These are phyloP conservation scores for Oreocharis arfaki DNA, from an alignment of 2,113 vertebrate species.

Conservation along the genomic window DNA sequence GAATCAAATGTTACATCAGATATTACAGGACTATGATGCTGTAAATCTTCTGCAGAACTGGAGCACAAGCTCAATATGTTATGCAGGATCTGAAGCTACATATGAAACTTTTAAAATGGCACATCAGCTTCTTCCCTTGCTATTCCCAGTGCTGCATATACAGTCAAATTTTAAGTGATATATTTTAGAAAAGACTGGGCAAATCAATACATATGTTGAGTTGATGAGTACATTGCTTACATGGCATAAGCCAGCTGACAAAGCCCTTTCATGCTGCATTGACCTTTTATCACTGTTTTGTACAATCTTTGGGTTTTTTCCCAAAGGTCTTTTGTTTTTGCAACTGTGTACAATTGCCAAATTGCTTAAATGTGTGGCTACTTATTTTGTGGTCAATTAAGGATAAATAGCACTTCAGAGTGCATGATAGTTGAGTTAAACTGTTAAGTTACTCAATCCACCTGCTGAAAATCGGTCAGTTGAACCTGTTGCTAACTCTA, in stretches of 20 bases:
- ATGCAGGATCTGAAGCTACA: not conserved
- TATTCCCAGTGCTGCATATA: not conserved
- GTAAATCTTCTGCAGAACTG: not conserved
- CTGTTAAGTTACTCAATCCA: not conserved
- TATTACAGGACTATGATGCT: not conserved
- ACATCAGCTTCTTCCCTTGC: not conserved
- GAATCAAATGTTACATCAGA: not conserved
- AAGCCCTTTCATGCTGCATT: not conserved
- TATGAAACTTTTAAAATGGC: not conserved
- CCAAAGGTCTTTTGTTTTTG: not conserved
- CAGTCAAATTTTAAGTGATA: not conserved
- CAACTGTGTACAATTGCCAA: not conserved
- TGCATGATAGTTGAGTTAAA: not conserved
- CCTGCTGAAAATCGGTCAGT: not conserved
- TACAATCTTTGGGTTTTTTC: not conserved
- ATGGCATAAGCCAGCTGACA: not conserved
- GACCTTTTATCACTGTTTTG: not conserved
- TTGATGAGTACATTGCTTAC: not conserved
- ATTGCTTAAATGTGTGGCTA: not conserved
- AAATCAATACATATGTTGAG: not conserved
- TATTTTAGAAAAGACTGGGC: not conserved
- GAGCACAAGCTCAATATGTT: not conserved
- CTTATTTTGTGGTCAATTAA: not conserved
- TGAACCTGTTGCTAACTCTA: not conserved
- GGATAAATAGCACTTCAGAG: not conserved